A percentile compares a stretch with the other conserved stretches of the same genome.
Evolutionary conservation across 1,140 invertebrate species (phyloP).

Genomic region (Microplitis demolitor): DNA sequence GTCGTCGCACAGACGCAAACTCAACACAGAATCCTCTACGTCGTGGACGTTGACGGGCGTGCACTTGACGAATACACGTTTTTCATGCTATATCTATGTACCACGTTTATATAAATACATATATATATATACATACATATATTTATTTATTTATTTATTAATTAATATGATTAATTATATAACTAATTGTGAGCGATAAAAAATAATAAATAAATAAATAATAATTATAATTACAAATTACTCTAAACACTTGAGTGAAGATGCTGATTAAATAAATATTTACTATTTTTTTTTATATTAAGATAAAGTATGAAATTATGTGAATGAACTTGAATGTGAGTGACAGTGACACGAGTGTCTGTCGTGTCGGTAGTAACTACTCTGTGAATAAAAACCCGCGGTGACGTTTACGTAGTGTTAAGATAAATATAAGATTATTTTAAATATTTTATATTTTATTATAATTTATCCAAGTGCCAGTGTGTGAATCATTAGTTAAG

Average conservation of each 20-base stretch:
- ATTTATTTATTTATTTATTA: neutral
- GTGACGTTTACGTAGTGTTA: neutral
- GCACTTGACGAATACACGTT: neutral
- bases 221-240: too few relatives aligned
- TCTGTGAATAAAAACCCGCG: neutral
- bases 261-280: neutral
- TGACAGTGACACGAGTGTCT: constrained; percentile 4
- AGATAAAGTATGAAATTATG: constrained; percentile 2
- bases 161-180: neutral
- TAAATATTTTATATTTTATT: too few relatives aligned
- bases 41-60: neutral
- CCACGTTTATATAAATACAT: too few relatives aligned
- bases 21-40: neutral
- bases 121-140: too few relatives aligned
- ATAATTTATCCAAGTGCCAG: too few relatives aligned
- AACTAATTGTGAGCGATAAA: too few relatives aligned
- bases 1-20: too few relatives aligned
- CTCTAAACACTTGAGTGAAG: too few relatives aligned
- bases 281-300: neutral
- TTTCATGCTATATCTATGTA: neutral
- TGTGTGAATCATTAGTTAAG: too few relatives aligned
- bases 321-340: constrained; percentile 17
- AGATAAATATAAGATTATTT: neutral
- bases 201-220: too few relatives aligned
- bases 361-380: neutral